These are phyloP conservation scores for Champsocephalus esox DNA, from an alignment of 2,797 vertebrate genomes.

Conservation along the genomic window DNA sequence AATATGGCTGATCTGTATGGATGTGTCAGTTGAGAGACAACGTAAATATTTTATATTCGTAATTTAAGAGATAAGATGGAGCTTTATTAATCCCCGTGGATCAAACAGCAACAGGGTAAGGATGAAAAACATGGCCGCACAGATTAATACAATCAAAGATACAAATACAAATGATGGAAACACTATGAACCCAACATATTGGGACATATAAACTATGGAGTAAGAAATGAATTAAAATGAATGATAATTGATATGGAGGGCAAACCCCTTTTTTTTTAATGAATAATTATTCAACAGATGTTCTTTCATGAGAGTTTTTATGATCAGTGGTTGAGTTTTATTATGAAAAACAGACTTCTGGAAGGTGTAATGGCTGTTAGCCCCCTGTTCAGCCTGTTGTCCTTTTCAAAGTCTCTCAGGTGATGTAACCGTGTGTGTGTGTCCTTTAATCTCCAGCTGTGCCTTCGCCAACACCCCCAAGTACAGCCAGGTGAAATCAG, in stretches of 20 bases:
- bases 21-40: background rate
- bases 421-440: conserved; percentile 36
- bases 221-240: background rate
- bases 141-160: too few relatives aligned
- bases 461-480: conserved; percentile 95
- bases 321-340: background rate
- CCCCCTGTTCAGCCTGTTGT: conserved; percentile 32
- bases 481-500: conserved; percentile 91
- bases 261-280: background rate
- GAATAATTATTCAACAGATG: background rate
- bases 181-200: too few relatives aligned
- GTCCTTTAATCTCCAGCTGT: conserved; percentile 82
- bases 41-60: background rate
- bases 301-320: background rate
- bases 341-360: conserved; percentile 22
- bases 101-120: too few relatives aligned
- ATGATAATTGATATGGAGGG: background rate
- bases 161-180: too few relatives aligned
- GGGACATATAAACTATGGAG: too few relatives aligned
- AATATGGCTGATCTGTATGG: background rate
- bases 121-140: too few relatives aligned
- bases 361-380: conserved; percentile 39
- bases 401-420: conserved; percentile 30
- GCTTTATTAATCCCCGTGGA: too few relatives aligned
- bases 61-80: too few relatives aligned